Conservation (phyloP, 2,888 invertebrate genomes). For the Coenonympha arcania region DNA sequence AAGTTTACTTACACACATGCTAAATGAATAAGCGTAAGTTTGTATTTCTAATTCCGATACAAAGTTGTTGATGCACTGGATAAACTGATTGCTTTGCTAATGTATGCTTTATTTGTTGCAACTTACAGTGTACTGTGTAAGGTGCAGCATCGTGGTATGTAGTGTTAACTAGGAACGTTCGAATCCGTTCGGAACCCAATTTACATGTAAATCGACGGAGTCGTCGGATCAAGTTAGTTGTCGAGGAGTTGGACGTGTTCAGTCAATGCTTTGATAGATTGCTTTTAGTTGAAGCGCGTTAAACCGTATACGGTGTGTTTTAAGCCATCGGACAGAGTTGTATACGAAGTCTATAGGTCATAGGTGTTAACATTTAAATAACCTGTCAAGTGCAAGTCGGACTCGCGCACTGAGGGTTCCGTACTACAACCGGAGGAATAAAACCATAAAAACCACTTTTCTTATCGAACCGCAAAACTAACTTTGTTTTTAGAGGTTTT, state of each 20-base stretch:
- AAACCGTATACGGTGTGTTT: too few relatives aligned
- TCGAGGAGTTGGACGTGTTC: slow-evolving; percentile 37
- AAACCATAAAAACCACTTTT: too few relatives aligned
- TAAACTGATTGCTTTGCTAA: slow-evolving; percentile 2
- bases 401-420: too few relatives aligned
- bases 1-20: slow-evolving; percentile 6
- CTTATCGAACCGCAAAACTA: too few relatives aligned
- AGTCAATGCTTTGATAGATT: slow-evolving; percentile 23
- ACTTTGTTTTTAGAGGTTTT: too few relatives aligned
- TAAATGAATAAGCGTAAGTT: neutral
- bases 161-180: slow-evolving; percentile 58
- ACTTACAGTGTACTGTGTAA: neutral
- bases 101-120: slow-evolving; percentile 16
- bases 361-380: too few relatives aligned
- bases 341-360: too few relatives aligned
- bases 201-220: slow-evolving; percentile 67
- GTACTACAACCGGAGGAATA: too few relatives aligned
- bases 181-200: slow-evolving; percentile 64
- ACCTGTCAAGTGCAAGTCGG: too few relatives aligned
- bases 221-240: slow-evolving; percentile 60
- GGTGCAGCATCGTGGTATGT: slow-evolving; percentile 16
- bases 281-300: slow-evolving; percentile 20
- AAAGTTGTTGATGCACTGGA: slow-evolving; percentile 10
- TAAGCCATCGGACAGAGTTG: too few relatives aligned
- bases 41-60: slow-evolving; percentile 29